A percentile compares a stretch with the other conserved stretches of the same genome.
phyloP scores from a whole-genome alignment of 2,888 invertebrate species.

The Syritta pipiens region DNA sequence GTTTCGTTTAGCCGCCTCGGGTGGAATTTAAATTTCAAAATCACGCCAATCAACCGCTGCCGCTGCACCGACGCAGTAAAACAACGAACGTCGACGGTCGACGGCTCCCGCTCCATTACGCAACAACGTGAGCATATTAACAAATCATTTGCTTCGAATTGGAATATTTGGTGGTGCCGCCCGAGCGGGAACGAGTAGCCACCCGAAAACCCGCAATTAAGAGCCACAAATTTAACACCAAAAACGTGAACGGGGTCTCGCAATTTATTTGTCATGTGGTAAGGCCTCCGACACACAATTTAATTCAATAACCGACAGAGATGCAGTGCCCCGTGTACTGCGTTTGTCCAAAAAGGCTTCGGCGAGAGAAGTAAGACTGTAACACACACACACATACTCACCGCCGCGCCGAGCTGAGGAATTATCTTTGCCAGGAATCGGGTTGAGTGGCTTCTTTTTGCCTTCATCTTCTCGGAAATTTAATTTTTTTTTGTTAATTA shows the following conservation, averaged over 20 bases:
- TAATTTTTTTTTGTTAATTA: conserved; percentile 58
- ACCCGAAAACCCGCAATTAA: conserved; percentile 43
- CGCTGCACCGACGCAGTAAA: background rate
- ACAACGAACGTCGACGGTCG: too few relatives aligned
- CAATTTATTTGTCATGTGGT: conserved; percentile 63
- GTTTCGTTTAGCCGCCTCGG: background rate
- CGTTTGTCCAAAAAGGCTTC: background rate
- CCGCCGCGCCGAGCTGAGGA: conserved; percentile 22
- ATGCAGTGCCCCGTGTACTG: conserved; percentile 2
- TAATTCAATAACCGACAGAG: conserved; percentile 42
- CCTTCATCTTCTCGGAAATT: conserved; percentile 22
- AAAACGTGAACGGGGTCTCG: conserved; percentile 51
- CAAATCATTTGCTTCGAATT: conserved; percentile 43
- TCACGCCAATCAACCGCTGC: conserved; percentile 11
- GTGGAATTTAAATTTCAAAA: conserved; percentile 10
- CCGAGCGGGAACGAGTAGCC: conserved; percentile 18
- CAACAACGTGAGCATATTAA: conserved; percentile 45
- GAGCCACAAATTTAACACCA: conserved; percentile 60
- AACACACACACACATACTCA: background rate
- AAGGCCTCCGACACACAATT: conserved; percentile 45
- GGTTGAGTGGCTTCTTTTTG: conserved; percentile 3
- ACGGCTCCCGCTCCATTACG: conserved; percentile 16
- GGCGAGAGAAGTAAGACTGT: too few relatives aligned
- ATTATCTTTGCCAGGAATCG: conserved; percentile 42
- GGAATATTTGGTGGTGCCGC: conserved; percentile 9